Conservation (phyloP, 2,888 invertebrate species). For the Eilema caniola region DNA sequence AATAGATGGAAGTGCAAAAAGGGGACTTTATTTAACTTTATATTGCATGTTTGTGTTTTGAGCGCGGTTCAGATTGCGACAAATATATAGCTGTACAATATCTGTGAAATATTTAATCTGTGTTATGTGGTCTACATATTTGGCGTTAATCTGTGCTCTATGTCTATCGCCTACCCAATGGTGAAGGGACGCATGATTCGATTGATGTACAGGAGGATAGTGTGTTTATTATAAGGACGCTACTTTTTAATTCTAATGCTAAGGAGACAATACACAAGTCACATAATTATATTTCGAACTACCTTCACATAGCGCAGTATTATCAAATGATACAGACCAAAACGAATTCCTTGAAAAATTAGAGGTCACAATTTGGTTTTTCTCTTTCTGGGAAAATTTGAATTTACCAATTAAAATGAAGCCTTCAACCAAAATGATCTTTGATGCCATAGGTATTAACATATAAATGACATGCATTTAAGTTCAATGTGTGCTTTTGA, state of each 20-base stretch:
- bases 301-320: neutral
- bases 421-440: neutral
- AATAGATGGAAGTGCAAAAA: slow-evolving; percentile 49
- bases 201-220: slow-evolving; percentile 45
- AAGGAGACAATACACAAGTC: slow-evolving; percentile 35
- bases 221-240: slow-evolving; percentile 37
- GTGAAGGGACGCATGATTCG: slow-evolving; percentile 47
- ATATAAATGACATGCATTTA: neutral
- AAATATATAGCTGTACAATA: slow-evolving; percentile 19
- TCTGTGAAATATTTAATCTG: neutral
- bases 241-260: slow-evolving; percentile 32
- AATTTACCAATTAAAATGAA: neutral
- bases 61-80: slow-evolving; percentile 34
- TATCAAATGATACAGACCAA: neutral
- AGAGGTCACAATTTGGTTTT: neutral
- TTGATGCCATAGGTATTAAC: neutral
- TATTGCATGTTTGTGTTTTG: slow-evolving; percentile 52
- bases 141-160: slow-evolving; percentile 35
- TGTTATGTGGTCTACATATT: slow-evolving; percentile 26
- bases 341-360: neutral
- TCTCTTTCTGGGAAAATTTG: neutral
- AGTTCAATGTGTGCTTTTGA: neutral
- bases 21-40: slow-evolving; percentile 25
- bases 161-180: slow-evolving; percentile 41
- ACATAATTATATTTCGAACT: neutral